A percentile compares a stretch with the other conserved stretches of the same genome.
phyloP scores from a whole-genome alignment of 2,797 vertebrate species.

The Alcedo quadribrachys region DNA sequence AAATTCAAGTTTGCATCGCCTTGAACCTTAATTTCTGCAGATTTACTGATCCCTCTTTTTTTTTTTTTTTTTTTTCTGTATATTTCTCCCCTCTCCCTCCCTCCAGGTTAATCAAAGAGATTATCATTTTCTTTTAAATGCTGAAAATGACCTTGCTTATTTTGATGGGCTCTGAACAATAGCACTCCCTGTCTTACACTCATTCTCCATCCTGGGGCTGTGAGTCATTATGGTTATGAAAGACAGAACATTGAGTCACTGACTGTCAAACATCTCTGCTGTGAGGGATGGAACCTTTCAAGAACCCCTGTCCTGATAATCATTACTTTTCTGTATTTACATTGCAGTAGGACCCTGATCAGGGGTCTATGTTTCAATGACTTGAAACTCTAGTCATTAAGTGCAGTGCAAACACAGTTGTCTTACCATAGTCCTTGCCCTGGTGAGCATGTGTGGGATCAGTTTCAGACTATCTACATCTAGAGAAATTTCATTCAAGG shows the following conservation, averaged over 20 bases:
- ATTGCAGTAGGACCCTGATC: neutral
- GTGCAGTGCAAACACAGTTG: neutral
- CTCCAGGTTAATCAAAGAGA: neutral
- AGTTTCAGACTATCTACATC: neutral
- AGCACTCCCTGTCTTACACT: constrained; percentile 18
- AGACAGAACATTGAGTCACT: constrained; percentile 54
- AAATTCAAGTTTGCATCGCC: neutral
- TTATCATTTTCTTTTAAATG: neutral
- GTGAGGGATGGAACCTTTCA: constrained; percentile 39
- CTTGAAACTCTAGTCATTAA: neutral
- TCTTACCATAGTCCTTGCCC: neutral
- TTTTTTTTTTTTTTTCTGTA: neutral
- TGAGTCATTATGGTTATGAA: constrained; percentile 69
- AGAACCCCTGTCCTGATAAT: constrained; percentile 20
- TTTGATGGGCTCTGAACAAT: constrained; percentile 61
- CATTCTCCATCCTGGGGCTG: constrained; percentile 24
- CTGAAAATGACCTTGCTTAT: constrained; percentile 65
- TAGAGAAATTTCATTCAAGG: neutral
- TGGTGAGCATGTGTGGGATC: neutral
- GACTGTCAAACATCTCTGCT: constrained; percentile 35
- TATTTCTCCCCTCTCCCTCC: fast-evolving
- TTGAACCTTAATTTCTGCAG: constrained; percentile 17
- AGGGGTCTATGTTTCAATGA: too few species aligned
- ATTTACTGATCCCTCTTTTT: neutral
- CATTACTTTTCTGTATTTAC: constrained; percentile 32